A percentile compares a stretch with the other conserved stretches of the same genome.
Evolutionary conservation across 2,797 vertebrate species (phyloP).

Genomic region (Enteromius radiatus): DNA sequence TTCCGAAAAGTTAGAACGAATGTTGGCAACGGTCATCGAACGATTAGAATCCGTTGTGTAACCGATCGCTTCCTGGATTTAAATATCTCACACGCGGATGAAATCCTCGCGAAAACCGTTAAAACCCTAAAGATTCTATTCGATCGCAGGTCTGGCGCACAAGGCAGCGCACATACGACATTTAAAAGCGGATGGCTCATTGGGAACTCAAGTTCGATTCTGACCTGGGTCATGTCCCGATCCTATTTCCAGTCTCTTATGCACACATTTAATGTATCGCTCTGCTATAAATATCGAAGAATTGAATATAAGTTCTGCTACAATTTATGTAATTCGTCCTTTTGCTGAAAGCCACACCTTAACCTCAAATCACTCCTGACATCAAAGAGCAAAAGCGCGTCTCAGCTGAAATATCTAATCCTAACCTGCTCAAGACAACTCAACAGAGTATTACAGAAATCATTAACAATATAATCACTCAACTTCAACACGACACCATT

Average conservation of each 20-base stretch:
- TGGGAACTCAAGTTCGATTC: conserved; percentile 23
- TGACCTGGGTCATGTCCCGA: conserved; percentile 3
- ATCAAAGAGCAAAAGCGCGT: conserved; percentile 62
- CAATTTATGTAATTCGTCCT: conserved; percentile 20
- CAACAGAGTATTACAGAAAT: not conserved
- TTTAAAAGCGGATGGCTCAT: conserved; percentile 1
- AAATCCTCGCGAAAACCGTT: not conserved
- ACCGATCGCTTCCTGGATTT: conserved; percentile 38
- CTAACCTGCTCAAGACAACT: not conserved
- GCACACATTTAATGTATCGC: not conserved
- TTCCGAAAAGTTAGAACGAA: conserved; percentile 29
- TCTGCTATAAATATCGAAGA: not conserved
- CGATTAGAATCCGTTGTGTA: conserved; percentile 34
- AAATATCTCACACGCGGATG: conserved; percentile 28
- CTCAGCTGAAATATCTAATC: not conserved
- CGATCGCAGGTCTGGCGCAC: not conserved
- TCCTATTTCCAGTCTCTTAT: not conserved
- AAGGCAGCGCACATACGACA: conserved; percentile 8
- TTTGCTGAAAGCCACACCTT: conserved; percentile 81
- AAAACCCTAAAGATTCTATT: not conserved
- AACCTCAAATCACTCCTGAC: conserved; percentile 78
- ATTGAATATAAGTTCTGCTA: not conserved
- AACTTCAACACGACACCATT: conserved; percentile 45
- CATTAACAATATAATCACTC: conserved; percentile 33
- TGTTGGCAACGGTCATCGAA: conserved; percentile 9